Conservation (phyloP, 2,888 invertebrate species). For the Furcula furcula region DNA sequence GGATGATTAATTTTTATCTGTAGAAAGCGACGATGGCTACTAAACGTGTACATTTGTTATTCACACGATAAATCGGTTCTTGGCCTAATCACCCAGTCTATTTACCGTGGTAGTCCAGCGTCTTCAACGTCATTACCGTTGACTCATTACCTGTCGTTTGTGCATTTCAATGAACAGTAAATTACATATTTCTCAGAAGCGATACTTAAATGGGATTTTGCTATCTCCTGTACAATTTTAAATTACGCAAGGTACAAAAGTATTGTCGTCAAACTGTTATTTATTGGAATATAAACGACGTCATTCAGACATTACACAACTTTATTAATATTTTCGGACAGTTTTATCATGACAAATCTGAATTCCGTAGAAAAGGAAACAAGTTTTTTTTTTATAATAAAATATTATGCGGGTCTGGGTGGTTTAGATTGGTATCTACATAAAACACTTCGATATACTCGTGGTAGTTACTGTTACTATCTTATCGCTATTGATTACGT, state of each 20-base stretch:
- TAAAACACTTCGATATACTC: not conserved
- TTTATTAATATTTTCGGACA: slow-evolving; percentile 3
- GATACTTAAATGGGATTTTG: slow-evolving; percentile 40
- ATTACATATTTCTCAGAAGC: slow-evolving; percentile 58
- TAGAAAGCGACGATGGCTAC: slow-evolving; percentile 28
- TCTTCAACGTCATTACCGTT: slow-evolving; percentile 55
- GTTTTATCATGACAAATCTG: not conserved
- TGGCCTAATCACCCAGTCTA: slow-evolving; percentile 43
- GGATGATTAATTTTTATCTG: slow-evolving; percentile 28
- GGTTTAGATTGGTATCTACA: no score
- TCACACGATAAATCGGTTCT: slow-evolving; percentile 32
- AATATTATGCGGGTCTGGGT: no score
- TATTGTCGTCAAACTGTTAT: no score
- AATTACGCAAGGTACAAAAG: no score
- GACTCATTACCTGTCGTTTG: slow-evolving; percentile 56
- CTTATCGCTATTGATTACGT: slow-evolving; percentile 27
- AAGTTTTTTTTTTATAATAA: no score
- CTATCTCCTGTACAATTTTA: no score
- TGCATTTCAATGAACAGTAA: slow-evolving; percentile 50
- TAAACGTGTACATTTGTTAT: slow-evolving; percentile 28
- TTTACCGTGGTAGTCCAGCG: slow-evolving; percentile 56
- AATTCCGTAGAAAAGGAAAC: not conserved
- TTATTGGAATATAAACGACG: no score
- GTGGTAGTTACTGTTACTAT: slow-evolving; percentile 4
- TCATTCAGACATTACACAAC: slow-evolving; percentile 6